Percentiles rank a stretch among this genome's conserved stretches.
phyloP scores from a whole-genome alignment of 2,113 vertebrate species.

The Apodemus sylvaticus region DNA sequence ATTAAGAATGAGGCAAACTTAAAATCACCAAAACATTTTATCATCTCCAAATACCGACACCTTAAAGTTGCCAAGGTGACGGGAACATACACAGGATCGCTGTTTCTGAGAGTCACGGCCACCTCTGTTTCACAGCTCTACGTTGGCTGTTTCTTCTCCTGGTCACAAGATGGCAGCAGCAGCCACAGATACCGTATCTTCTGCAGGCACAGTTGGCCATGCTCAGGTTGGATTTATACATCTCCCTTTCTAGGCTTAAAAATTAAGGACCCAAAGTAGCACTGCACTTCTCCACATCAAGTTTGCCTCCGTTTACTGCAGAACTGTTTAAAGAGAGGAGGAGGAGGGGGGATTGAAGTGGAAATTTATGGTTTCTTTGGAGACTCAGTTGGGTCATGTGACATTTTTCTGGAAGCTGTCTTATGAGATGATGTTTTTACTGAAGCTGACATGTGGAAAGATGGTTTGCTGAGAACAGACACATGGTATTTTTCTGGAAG shows the following conservation, averaged over 20 bases:
- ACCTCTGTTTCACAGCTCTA: rapidly evolving
- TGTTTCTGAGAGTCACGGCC: not conserved
- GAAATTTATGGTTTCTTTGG: too few relatives aligned
- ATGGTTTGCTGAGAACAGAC: too few relatives aligned
- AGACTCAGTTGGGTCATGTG: too few relatives aligned
- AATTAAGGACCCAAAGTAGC: not conserved
- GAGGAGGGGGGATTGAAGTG: too few relatives aligned
- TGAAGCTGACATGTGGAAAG: too few relatives aligned
- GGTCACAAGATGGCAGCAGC: constrained; percentile 56
- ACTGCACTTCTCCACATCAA: not conserved
- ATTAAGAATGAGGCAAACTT: not conserved
- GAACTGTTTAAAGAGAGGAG: not conserved
- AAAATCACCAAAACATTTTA: not conserved
- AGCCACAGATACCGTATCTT: not conserved
- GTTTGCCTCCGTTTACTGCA: not conserved
- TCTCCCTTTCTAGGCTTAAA: not conserved
- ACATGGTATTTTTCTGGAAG: too few relatives aligned
- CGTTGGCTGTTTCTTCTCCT: not conserved
- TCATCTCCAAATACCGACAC: not conserved
- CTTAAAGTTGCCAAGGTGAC: not conserved
- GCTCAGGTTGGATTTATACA: not conserved
- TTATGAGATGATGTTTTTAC: too few relatives aligned
- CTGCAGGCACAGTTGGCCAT: too few relatives aligned
- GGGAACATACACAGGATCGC: too few relatives aligned
- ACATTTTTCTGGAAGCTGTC: too few relatives aligned